phyloP scores from a whole-genome alignment of 2,888 invertebrate genomes.

The Cryptophagus acutangulus region DNA sequence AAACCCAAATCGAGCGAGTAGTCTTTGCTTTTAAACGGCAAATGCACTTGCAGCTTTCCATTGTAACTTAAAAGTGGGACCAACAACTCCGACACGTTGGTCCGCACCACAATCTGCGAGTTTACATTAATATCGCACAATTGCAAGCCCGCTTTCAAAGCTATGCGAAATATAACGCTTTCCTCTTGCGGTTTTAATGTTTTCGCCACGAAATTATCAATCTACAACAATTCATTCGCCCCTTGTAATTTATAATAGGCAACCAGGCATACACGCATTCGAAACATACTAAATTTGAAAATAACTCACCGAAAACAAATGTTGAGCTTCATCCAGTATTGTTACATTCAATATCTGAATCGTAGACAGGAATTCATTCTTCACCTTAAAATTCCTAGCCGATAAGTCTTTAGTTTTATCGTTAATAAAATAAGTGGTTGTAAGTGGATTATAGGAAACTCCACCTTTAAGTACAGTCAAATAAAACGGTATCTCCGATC shows the following conservation, averaged over 20 bases:
- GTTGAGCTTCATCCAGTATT: conserved; percentile 56
- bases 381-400: conserved; percentile 53
- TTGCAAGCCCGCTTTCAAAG: conserved; percentile 51
- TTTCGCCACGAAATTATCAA: conserved; percentile 57
- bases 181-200: conserved; percentile 57
- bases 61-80: conserved; percentile 70
- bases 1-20: conserved; percentile 59
- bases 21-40: conserved; percentile 44
- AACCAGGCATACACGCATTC: too few relatives aligned
- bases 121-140: conserved; percentile 55
- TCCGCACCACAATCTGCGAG: conserved; percentile 61
- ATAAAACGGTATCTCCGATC: conserved; percentile 61
- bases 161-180: conserved; percentile 54
- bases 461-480: conserved; percentile 57
- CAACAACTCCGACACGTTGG: conserved; percentile 68
- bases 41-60: conserved; percentile 58
- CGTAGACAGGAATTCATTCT: conserved; percentile 69
- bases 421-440: conserved; percentile 50
- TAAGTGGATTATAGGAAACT: conserved; percentile 53
- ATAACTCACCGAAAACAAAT: conserved; percentile 58
- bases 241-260: background rate
- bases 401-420: conserved; percentile 38
- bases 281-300: too few relatives aligned
- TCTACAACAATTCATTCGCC: conserved; percentile 41
- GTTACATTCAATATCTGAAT: conserved; percentile 69